Base-by-base conservation (phyloP, 2,888 invertebrate species). In the Xiphydria camelus region DNA sequence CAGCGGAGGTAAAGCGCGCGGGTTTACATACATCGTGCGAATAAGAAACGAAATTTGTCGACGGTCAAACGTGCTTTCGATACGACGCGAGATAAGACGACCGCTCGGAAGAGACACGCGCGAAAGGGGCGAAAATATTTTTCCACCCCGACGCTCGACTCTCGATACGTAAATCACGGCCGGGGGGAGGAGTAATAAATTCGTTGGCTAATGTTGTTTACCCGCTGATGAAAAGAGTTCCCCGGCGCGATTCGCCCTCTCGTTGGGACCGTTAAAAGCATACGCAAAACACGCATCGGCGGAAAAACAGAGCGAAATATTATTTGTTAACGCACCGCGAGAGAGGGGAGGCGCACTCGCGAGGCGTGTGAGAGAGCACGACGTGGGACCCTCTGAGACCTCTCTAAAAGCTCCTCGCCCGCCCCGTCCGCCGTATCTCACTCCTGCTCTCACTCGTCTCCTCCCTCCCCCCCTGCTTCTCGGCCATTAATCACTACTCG, bases 301-400 rank as follows among this genome's bases (percentile, higher is more conserved):
- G 17, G 22, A 43, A 49, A 35, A 41, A 34, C 34, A 17, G 41
- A 22, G 38, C 17, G 23, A 26, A 44, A 33, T 41, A 37, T 48
- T 45, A 53, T 55, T 55, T 49, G 50, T 53, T 47, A 50, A 31
- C 21, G 31, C 40, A 46, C 39, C 20, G 22, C 4, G 18, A 25
- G 35, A 29, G 34, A 23, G 29, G n/a, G n/a, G n/a, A n/a, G n/a
- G n/a, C n/a, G n/a, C n/a, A n/a, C n/a, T n/a, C n/a, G n/a, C n/a
- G n/a, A n/a, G n/a, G 29, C 10, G 14, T 36, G 21, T 26, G 21
- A 12, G 36, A 19, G 10, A 15, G 42, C 29, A 26, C 10, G 10
- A 26, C 6, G 2, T 29, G 29, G 36, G 40, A 22, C 20, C 29
- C 17, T 32, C 34, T 34, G 37, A 41, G 36, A 17, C 31, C 32